Base-by-base conservation (phyloP, 2,113 vertebrate species). In the Marcusenius ussheri region DNA sequence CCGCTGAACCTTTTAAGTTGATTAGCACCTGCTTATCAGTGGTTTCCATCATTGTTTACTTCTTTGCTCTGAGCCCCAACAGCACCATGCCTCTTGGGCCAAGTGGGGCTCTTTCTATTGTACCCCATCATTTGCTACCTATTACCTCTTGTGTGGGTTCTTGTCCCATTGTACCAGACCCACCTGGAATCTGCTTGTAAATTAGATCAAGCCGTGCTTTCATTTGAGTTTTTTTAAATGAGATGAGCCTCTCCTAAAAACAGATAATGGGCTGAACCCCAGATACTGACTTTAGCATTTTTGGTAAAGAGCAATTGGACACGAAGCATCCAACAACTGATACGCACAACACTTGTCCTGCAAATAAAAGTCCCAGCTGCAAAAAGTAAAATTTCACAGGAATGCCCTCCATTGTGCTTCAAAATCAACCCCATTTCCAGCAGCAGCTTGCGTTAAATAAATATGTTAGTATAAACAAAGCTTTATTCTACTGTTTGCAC, bases 1-100 rank as follows among this genome's bases (percentile, higher is more conserved):
- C 91, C 93, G 93, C 93, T 94, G 93, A 94, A 91, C 91, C 93
- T 90, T 89, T 89, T 92, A 94, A 95, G 92, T 94, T 92, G 87
- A 86, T 90, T 84, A 77, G 91, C 94, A 93, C 91, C 92, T 93
- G 93, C 90, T 91, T 89, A 90, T 91, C 89, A 87, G 74, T 62
- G 80, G 58, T 89, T 89, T 58, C 74, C 49, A 11, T 58, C 51
- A 89, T 91, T 90, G 66, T 90, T 93, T 89, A 89, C 93, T 91
- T 92, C 88, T 90, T 90, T 66, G 91, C 88, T 80, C 89, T 70
- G 88, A 90, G 87, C 87, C 49, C 24, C 17, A 21, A 42, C 77
- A 56, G 77, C 13, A 58, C 50, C 56, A 77, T 53, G 24, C 66
- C 90, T 77, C 89, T 83, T 74, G 88, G 31, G 50, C 90, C 66